Percentiles rank a stretch among this genome's conserved stretches.
These are phyloP conservation scores for Acanthococcus lagerstroemiae DNA, from an alignment of 2,888 invertebrate species.

Conservation along the genomic window DNA sequence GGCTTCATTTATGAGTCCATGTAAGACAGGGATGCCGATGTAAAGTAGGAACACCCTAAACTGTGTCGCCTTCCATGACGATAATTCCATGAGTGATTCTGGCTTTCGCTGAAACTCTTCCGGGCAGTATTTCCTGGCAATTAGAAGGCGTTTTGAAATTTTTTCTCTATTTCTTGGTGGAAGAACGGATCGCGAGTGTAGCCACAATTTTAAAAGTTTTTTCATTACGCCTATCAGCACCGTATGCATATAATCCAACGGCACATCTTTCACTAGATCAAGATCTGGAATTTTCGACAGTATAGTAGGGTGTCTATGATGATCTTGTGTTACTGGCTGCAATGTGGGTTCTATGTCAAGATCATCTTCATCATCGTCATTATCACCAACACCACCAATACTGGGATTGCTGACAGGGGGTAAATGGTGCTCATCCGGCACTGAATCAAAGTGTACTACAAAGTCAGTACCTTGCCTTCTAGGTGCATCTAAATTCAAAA, in stretches of 20 bases:
- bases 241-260: constrained; percentile 15
- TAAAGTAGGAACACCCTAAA: constrained; percentile 2
- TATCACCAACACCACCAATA: not conserved
- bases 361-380: not conserved
- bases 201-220: constrained; percentile 4
- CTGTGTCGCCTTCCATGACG: constrained; percentile 9
- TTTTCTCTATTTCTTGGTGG: constrained; percentile 10
- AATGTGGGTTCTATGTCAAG: not conserved
- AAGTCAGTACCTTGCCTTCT: not conserved
- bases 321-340: no score
- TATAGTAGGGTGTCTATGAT: not conserved
- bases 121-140: not conserved
- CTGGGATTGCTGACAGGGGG: no score
- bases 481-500: no score
- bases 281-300: not conserved
- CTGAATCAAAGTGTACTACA: not conserved
- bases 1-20: not conserved
- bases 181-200: not conserved
- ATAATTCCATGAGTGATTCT: not conserved
- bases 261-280: constrained; percentile 8
- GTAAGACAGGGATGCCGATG: constrained; percentile 1
- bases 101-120: constrained; percentile 12
- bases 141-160: not conserved
- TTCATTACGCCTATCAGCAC: constrained; percentile 1
- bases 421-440: no score